phyloP scores from a whole-genome alignment of 2,113 vertebrate genomes.

The Oplegnathus fasciatus region DNA sequence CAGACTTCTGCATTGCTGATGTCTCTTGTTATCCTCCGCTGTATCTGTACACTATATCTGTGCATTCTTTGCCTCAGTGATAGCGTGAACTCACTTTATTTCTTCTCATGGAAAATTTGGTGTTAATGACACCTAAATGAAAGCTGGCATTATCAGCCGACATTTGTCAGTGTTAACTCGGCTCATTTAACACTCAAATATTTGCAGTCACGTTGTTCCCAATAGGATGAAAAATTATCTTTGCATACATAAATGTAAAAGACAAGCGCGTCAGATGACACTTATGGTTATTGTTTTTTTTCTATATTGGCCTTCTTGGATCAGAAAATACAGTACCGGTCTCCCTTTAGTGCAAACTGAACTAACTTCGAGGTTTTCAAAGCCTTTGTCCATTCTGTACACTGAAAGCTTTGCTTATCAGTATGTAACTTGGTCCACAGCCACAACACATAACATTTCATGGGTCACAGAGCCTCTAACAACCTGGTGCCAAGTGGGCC shows the following conservation, averaged over 20 bases:
- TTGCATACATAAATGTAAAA: neutral
- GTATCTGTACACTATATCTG: neutral
- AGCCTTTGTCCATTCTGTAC: conserved; percentile 17
- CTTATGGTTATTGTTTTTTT: neutral
- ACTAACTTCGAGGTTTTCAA: conserved; percentile 26
- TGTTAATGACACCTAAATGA: neutral
- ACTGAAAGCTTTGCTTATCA: conserved; percentile 63
- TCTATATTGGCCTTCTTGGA: neutral
- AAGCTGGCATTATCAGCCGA: neutral
- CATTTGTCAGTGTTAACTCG: neutral
- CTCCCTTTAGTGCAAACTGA: conserved; percentile 8
- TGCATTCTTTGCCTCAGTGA: neutral
- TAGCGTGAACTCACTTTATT: neutral
- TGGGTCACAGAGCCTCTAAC: conserved; percentile 55
- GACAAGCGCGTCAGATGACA: neutral
- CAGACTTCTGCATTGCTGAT: neutral
- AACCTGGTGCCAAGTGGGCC: conserved; percentile 59
- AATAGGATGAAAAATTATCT: conserved; percentile 2
- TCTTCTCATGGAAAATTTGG: neutral
- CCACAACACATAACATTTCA: conserved; percentile 66
- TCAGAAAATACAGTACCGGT: neutral
- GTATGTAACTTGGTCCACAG: conserved; percentile 63
- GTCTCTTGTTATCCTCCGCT: neutral
- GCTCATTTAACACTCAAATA: neutral
- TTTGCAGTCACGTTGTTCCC: neutral